Evolutionary conservation across 2,113 vertebrate genomes (phyloP).

Genomic region (Sinocyclocheilus anshuiensis): DNA sequence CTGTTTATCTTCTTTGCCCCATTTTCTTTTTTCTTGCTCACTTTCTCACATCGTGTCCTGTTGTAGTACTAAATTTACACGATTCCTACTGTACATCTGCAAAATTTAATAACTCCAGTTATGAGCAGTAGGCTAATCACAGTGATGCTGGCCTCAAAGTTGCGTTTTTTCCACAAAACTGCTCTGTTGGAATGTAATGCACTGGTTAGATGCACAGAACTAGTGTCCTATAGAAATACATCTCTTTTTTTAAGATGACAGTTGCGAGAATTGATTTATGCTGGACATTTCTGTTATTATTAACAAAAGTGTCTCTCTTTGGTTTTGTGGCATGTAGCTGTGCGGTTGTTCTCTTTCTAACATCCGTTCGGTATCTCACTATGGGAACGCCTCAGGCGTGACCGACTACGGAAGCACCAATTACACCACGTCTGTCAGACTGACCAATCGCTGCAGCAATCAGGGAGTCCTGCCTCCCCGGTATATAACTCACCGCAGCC

Average conservation of each 20-base stretch:
- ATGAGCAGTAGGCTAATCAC: not conserved
- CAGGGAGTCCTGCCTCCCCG: too few species aligned
- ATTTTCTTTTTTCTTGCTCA: not conserved
- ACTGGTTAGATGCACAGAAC: not conserved
- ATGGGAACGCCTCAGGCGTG: too few species aligned
- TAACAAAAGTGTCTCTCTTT: not conserved
- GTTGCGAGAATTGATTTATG: too few species aligned
- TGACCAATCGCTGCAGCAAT: too few species aligned
- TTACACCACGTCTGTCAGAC: too few species aligned
- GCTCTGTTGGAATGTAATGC: conserved; percentile 67
- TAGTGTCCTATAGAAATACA: not conserved
- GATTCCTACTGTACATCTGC: not conserved
- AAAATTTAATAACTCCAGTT: not conserved
- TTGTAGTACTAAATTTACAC: not conserved
- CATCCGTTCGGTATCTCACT: too few species aligned
- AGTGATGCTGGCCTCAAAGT: conserved; percentile 61
- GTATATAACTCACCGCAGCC: too few species aligned
- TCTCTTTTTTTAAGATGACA: not conserved
- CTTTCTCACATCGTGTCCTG: not conserved
- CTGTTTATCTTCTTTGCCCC: conserved; percentile 47
- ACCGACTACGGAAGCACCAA: too few species aligned
- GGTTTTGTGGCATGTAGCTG: not conserved
- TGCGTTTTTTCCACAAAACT: conserved; percentile 63
- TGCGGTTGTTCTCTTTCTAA: not conserved
- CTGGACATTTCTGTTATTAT: not conserved